Conservation (phyloP, 2,797 vertebrate genomes). For the Xiphophorus birchmanni region DNA sequence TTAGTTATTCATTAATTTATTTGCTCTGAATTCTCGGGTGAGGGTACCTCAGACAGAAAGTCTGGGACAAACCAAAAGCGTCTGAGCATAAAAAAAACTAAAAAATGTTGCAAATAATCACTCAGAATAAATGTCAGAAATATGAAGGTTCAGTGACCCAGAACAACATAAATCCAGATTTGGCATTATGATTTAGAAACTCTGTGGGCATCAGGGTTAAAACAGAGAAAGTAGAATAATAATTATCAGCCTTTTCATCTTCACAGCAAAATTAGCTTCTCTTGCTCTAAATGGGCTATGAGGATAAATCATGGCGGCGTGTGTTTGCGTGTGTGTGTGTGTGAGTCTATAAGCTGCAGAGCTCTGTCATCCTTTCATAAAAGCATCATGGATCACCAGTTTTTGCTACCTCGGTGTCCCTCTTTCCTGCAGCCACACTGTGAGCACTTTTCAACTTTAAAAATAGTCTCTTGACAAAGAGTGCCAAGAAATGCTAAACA, state of each 20-base stretch:
- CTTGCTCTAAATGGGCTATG: conserved; percentile 59
- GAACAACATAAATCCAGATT: conserved; percentile 38
- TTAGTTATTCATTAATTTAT: conserved; percentile 81
- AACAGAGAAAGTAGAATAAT: conserved; percentile 60
- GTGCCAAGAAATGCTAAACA: conserved; percentile 73
- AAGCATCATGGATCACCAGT: conserved; percentile 81
- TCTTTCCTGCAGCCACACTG: conserved; percentile 75
- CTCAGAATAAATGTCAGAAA: conserved; percentile 50
- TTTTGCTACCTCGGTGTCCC: conserved; percentile 74
- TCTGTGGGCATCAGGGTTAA: conserved; percentile 55
- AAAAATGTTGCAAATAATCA: conserved; percentile 60
- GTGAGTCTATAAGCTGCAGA: conserved; percentile 66
- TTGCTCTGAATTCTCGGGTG: conserved; percentile 76
- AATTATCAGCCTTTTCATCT: conserved; percentile 72
- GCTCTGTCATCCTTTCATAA: conserved; percentile 76
- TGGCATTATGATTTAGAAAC: conserved; percentile 43
- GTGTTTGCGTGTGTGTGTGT: conserved; percentile 56
- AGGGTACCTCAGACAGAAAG: conserved; percentile 70
- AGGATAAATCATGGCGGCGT: conserved; percentile 68
- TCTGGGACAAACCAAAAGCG: conserved; percentile 66
- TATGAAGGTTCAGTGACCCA: conserved; percentile 58
- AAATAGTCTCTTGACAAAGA: conserved; percentile 71
- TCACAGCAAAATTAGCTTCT: conserved; percentile 60
- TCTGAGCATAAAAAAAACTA: conserved; percentile 15
- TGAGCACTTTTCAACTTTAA: conserved; percentile 75